Conservation (phyloP, 2,797 vertebrate genomes). For the Enteromius treurensis region DNA sequence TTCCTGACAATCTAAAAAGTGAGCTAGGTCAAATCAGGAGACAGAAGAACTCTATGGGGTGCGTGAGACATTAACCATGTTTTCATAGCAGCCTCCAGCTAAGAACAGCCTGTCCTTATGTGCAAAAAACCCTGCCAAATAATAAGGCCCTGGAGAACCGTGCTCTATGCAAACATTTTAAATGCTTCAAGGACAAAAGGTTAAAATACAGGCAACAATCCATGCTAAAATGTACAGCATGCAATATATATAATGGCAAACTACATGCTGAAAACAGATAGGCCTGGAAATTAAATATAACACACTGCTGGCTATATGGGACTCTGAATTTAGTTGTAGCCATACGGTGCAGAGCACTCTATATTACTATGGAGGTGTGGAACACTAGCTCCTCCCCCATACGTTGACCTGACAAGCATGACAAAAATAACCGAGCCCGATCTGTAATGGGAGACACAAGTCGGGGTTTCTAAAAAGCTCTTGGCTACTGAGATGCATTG, state of each 20-base stretch:
- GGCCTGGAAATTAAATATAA: slow-evolving; percentile 46
- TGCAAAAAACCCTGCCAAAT: slow-evolving; percentile 72
- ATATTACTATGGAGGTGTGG: slow-evolving; percentile 65
- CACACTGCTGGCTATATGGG: slow-evolving; percentile 21
- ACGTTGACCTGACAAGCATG: slow-evolving; percentile 78
- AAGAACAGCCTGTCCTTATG: slow-evolving; percentile 64
- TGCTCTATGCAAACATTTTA: slow-evolving; percentile 59
- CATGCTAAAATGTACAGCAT: slow-evolving; percentile 14
- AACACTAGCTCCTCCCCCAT: slow-evolving; percentile 63
- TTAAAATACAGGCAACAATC: slow-evolving; percentile 65
- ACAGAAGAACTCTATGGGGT: slow-evolving; percentile 59
- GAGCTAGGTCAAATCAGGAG: slow-evolving; percentile 56
- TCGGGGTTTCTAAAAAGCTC: slow-evolving; percentile 70
- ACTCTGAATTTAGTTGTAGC: slow-evolving; percentile 46
- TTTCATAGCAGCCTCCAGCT: slow-evolving; percentile 62
- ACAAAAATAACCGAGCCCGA: slow-evolving; percentile 82
- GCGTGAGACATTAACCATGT: slow-evolving; percentile 61
- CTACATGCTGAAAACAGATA: slow-evolving; percentile 19
- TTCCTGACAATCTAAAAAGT: slow-evolving; percentile 22
- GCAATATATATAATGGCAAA: slow-evolving; percentile 32
- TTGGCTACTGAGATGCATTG: slow-evolving; percentile 58
- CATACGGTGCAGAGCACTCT: slow-evolving; percentile 58
- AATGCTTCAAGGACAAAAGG: slow-evolving; percentile 78
- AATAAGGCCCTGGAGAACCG: slow-evolving; percentile 61
- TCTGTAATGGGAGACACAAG: slow-evolving; percentile 77